Percentiles rank a stretch among this genome's conserved stretches.
These are phyloP conservation scores for Melinaea menophilus DNA, from an alignment of 2,888 invertebrate species.

Conservation along the genomic window DNA sequence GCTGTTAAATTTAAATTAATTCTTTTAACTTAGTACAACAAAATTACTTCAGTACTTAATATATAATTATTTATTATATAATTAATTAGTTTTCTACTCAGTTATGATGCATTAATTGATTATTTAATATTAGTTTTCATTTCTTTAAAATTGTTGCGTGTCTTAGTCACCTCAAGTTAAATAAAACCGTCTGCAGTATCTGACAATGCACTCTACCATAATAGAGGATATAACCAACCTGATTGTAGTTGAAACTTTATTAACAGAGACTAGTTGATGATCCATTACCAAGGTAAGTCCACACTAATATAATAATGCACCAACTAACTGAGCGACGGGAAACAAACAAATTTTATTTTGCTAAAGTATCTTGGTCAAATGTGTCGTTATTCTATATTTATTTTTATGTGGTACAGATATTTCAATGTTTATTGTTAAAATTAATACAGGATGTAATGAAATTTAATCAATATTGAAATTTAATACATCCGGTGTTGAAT, in stretches of 20 bases:
- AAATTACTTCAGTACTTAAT: too few relatives aligned
- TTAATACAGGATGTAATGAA: background rate
- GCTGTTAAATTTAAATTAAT: too few relatives aligned
- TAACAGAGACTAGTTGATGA: conserved; percentile 26
- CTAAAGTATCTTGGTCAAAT: conserved; percentile 1
- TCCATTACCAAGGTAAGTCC: conserved; percentile 44
- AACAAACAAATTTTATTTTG: conserved; percentile 42
- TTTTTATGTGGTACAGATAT: too few relatives aligned
- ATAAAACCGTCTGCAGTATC: background rate
- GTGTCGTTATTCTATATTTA: too few relatives aligned
- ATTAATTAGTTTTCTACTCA: background rate
- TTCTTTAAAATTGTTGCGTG: too few relatives aligned
- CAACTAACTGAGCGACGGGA: conserved; percentile 41
- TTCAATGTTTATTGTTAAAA: background rate
- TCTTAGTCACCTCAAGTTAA: background rate
- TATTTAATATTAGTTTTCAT: too few relatives aligned
- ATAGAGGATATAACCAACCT: conserved; percentile 14
- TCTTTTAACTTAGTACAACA: too few relatives aligned
- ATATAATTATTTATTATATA: too few relatives aligned
- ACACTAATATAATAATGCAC: conserved; percentile 51
- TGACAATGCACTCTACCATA: conserved; percentile 14
- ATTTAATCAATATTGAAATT: too few relatives aligned
- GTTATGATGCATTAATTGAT: too few relatives aligned
- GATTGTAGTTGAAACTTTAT: conserved; percentile 29
- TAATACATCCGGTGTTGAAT: too few relatives aligned